Conservation (phyloP, 2,888 invertebrate species). For the Chironomus tentans region DNA sequence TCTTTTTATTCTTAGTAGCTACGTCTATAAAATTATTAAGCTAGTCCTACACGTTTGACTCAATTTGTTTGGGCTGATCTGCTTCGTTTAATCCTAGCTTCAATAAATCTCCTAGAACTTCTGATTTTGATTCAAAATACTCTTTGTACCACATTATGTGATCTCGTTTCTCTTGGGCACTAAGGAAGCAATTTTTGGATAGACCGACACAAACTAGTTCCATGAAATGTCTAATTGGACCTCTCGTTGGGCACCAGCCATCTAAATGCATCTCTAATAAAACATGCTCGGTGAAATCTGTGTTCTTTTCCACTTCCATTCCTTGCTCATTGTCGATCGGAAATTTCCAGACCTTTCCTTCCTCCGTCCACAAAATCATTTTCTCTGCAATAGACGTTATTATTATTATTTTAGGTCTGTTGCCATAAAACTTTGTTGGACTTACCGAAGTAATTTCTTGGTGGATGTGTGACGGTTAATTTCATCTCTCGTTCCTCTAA, state of each 20-base stretch:
- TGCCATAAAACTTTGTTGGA: neutral
- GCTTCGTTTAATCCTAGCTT: neutral
- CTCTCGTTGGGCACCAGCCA: slow-evolving; percentile 80
- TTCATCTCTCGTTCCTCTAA: slow-evolving; percentile 58
- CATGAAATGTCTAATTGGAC: slow-evolving; percentile 95
- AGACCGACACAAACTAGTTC: slow-evolving; percentile 88
- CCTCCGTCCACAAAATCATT: slow-evolving; percentile 86
- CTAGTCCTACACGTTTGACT: neutral
- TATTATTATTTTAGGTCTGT: too few species aligned
- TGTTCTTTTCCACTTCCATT: slow-evolving; percentile 53
- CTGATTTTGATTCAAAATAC: slow-evolving; percentile 75
- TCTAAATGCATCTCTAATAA: slow-evolving; percentile 81
- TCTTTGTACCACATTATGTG: slow-evolving; percentile 88
- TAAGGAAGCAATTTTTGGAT: slow-evolving; percentile 88
- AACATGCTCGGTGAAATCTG: slow-evolving; percentile 87
- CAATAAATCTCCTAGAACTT: slow-evolving; percentile 44
- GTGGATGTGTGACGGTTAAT: slow-evolving; percentile 59
- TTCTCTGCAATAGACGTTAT: slow-evolving; percentile 51
- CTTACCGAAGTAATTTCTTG: slow-evolving; percentile 64
- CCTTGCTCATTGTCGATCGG: slow-evolving; percentile 97
- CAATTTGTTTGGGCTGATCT: neutral
- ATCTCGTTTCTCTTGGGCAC: slow-evolving; percentile 74
- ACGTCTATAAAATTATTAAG: neutral
- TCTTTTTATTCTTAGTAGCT: neutral
- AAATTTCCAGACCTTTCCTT: slow-evolving; percentile 92